Percentiles rank a stretch among this genome's conserved stretches.
These are phyloP conservation scores for Drosophila tripunctata DNA, from an alignment of 2,888 invertebrate species.

Conservation along the genomic window DNA sequence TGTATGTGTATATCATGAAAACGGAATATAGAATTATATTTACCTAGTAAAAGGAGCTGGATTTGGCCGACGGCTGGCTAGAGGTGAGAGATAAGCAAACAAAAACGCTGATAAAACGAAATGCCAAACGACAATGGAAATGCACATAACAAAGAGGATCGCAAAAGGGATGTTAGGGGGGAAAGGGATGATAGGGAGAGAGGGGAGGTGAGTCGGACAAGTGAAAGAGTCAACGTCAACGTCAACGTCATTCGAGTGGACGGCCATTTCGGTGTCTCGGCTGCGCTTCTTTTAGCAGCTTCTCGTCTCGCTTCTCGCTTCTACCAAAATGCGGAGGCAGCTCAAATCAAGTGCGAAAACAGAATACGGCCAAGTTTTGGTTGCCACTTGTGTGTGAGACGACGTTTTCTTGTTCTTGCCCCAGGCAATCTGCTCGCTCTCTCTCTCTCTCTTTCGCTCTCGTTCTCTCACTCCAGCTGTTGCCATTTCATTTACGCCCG, in stretches of 20 bases:
- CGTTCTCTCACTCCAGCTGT: background rate
- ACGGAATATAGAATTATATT: conserved; percentile 77
- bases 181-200: background rate
- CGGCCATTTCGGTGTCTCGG: conserved; percentile 75
- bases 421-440: conserved; percentile 44
- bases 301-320: background rate
- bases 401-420: conserved; percentile 29
- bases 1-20: conserved; percentile 77
- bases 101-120: conserved; percentile 75
- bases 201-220: conserved; percentile 33
- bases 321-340: background rate
- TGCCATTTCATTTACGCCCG: conserved; percentile 11
- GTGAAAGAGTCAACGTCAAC: conserved; percentile 73
- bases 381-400: conserved; percentile 56
- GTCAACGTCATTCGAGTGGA: conserved; percentile 67
- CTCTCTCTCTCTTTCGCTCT: background rate
- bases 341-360: conserved; percentile 68
- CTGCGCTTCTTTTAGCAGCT: conserved; percentile 41
- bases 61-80: conserved; percentile 16
- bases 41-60: conserved; percentile 40
- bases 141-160: conserved; percentile 70
- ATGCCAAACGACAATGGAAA: conserved; percentile 78
- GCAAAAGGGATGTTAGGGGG: background rate
- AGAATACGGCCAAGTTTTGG: conserved; percentile 72
- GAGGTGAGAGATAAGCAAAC: conserved; percentile 71